Conservation (phyloP, 2,113 vertebrate species). For the Callospermophilus lateralis region DNA sequence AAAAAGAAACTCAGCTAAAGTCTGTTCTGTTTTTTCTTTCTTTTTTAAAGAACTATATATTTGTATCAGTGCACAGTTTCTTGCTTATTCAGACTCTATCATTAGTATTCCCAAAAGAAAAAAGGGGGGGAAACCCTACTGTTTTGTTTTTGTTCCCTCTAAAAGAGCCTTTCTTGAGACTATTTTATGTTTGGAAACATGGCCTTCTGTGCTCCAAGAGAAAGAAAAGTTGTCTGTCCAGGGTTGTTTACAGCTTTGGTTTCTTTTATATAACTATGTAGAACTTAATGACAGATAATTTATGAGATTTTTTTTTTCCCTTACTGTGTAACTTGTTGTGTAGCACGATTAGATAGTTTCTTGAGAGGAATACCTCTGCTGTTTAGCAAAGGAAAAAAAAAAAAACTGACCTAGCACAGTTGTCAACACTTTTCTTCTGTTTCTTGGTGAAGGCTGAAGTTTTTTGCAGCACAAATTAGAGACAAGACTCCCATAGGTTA, state of each 20-base stretch:
- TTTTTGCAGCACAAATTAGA: not conserved
- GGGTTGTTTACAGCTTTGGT: not conserved
- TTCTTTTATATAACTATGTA: not conserved
- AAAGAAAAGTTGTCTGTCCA: not conserved
- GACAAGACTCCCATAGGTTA: not conserved
- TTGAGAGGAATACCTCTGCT: conserved; percentile 16
- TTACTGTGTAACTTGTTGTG: not conserved
- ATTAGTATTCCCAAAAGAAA: conserved; percentile 35
- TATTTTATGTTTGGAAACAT: conserved; percentile 34
- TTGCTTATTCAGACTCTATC: not conserved
- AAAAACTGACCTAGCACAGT: not conserved
- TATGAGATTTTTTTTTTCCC: conserved; percentile 7
- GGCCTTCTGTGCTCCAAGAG: not conserved
- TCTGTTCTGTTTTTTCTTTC: not conserved
- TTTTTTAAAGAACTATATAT: not conserved
- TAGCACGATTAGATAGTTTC: not conserved
- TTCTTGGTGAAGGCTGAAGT: not conserved
- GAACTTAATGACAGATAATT: not conserved
- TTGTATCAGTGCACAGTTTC: not conserved
- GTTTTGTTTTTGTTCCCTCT: not conserved
- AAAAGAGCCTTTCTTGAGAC: conserved; percentile 60
- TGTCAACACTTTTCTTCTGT: not conserved
- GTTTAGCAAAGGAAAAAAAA: conserved; percentile 29
- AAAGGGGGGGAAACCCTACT: not conserved
- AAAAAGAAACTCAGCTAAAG: not conserved